These are phyloP conservation scores for Leuctra nigra DNA, from an alignment of 2,888 invertebrate species.

Conservation along the genomic window DNA sequence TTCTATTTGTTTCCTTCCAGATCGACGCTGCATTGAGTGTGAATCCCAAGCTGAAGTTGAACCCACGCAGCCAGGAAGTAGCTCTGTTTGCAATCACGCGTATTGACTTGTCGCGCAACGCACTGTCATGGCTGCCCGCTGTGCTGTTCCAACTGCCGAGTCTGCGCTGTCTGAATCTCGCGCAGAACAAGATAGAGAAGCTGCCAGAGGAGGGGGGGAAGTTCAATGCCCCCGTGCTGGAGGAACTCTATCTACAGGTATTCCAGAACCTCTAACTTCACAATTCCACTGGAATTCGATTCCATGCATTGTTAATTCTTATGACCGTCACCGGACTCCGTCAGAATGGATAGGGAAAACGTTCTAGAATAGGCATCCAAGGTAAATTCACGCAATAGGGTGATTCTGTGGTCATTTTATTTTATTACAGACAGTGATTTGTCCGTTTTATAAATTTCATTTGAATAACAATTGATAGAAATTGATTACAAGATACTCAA, in stretches of 20 bases:
- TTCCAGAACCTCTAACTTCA: no score
- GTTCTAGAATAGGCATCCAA: no score
- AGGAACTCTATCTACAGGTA: conserved; percentile 82
- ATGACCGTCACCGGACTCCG: no score
- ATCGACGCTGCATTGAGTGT: conserved; percentile 75
- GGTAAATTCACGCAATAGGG: no score
- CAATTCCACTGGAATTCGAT: no score
- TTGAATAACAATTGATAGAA: no score
- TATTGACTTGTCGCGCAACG: conserved; percentile 87
- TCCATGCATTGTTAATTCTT: no score
- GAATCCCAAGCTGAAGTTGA: conserved; percentile 72
- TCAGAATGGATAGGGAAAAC: no score
- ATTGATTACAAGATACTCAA: no score
- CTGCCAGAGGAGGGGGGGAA: conserved; percentile 48
- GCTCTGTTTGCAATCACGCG: conserved; percentile 89
- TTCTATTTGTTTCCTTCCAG: conserved; percentile 35
- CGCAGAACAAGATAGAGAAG: conserved; percentile 80
- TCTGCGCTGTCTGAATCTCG: conserved; percentile 74
- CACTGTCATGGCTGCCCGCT: conserved; percentile 68
- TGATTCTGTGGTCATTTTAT: no score
- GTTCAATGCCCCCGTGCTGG: conserved; percentile 71
- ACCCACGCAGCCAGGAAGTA: conserved; percentile 56
- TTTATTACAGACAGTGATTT: no score
- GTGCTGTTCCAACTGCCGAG: conserved; percentile 79
- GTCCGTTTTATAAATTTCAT: no score